A percentile compares a stretch with the other conserved stretches of the same genome.
phyloP scores from a whole-genome alignment of 2,888 invertebrate species.

The Platycheirus rosarum region DNA sequence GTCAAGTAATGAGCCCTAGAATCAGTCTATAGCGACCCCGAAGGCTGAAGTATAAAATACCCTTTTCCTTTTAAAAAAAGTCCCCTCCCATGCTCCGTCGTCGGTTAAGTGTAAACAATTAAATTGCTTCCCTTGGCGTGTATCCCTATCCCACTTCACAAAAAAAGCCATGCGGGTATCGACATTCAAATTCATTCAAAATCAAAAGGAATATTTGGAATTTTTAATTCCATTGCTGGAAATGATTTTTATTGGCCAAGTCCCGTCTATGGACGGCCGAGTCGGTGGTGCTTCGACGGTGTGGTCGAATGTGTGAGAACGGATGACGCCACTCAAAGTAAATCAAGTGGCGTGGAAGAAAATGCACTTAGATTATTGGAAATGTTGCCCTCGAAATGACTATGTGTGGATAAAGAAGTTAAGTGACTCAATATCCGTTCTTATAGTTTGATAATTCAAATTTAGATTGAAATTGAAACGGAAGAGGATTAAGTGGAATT shows the following conservation, averaged over 20 bases:
- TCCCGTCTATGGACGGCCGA: not conserved
- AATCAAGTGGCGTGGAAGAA: conserved; percentile 71
- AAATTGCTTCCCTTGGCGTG: conserved; percentile 38
- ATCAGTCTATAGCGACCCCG: conserved; percentile 37
- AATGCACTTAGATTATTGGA: conserved; percentile 69
- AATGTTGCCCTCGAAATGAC: conserved; percentile 28
- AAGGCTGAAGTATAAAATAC: conserved; percentile 30
- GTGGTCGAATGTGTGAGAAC: conserved; percentile 51
- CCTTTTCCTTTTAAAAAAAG: conserved; percentile 32
- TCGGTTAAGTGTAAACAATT: conserved; percentile 57
- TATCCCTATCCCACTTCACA: not conserved
- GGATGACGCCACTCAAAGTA: conserved; percentile 73
- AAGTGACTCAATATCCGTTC: conserved; percentile 69
- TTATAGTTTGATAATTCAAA: conserved; percentile 46
- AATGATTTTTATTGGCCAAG: conserved; percentile 64
- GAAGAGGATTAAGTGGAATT: conserved; percentile 53
- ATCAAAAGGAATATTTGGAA: conserved; percentile 62
- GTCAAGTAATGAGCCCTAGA: conserved; percentile 73
- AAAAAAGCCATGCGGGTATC: conserved; percentile 56
- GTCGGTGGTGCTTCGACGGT: not conserved
- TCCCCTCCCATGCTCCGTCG: conserved; percentile 23
- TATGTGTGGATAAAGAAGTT: conserved; percentile 37
- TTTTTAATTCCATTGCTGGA: conserved; percentile 50
- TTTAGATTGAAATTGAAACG: conserved; percentile 28
- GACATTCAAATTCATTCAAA: conserved; percentile 65